These are phyloP conservation scores for Gadopsis bispinosus DNA, from an alignment of 2,797 vertebrate genomes.

Conservation along the genomic window DNA sequence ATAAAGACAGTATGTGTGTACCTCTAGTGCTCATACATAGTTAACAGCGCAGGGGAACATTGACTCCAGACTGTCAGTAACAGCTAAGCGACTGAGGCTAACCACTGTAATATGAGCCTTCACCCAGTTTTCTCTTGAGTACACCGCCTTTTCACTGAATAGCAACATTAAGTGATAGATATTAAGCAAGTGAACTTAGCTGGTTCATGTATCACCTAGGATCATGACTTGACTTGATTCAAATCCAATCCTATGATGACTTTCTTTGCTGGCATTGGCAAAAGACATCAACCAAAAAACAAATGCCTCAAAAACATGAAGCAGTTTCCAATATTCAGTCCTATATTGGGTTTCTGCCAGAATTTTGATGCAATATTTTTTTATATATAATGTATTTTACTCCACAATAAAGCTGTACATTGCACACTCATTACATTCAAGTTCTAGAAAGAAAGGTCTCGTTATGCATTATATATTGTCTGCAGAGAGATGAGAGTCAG, in stretches of 20 bases:
- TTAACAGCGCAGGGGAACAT: conserved; percentile 1
- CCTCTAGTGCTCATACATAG: conserved; percentile 6
- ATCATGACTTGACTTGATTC: neutral
- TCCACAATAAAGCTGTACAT: neutral
- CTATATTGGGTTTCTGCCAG: neutral
- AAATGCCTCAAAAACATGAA: neutral
- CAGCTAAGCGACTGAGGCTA: neutral
- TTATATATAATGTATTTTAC: neutral
- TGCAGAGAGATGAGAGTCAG: neutral
- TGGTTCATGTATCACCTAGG: neutral
- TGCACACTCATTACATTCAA: neutral
- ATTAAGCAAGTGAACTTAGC: neutral
- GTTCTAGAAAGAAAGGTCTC: neutral
- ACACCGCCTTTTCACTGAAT: conserved; percentile 13
- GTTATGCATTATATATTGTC: neutral
- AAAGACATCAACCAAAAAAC: neutral
- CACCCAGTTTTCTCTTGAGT: conserved; percentile 24
- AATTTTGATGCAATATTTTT: neutral
- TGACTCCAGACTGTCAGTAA: conserved; percentile 3
- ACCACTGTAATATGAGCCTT: conserved; percentile 48
- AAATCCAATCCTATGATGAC: neutral
- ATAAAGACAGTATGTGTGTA: neutral
- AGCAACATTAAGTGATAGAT: neutral
- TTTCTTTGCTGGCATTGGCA: neutral
- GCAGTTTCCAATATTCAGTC: neutral